These are phyloP conservation scores for Salminus brasiliensis DNA, from an alignment of 2,113 vertebrate genomes.

Conservation along the genomic window DNA sequence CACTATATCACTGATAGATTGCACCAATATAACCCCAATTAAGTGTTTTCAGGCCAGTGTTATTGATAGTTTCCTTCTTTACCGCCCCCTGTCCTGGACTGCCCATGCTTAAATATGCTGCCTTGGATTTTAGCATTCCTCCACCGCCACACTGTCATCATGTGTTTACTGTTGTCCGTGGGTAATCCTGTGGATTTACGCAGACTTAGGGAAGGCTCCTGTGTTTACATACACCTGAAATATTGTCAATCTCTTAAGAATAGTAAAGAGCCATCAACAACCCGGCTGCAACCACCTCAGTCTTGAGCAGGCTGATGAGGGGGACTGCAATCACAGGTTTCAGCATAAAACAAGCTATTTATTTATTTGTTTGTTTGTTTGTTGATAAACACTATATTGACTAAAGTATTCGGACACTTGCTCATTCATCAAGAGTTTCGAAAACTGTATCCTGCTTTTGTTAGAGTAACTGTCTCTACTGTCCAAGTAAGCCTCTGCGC, in stretches of 20 bases:
- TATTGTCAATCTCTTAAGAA: slow-evolving; percentile 14
- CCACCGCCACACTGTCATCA: neutral
- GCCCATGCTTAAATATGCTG: slow-evolving; percentile 15
- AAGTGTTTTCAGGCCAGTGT: slow-evolving; percentile 90
- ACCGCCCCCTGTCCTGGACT: neutral
- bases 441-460: too few species aligned
- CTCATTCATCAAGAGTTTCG: too few species aligned
- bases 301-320: neutral
- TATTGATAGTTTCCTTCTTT: slow-evolving; percentile 78
- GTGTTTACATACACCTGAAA: slow-evolving; percentile 17
- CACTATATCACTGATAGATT: slow-evolving; percentile 96
- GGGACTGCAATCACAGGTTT: neutral
- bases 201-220: neutral
- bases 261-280: neutral
- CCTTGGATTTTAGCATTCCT: slow-evolving; percentile 2
- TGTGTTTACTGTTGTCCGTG: neutral
- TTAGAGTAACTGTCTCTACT: too few species aligned
- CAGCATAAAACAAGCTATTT: neutral
- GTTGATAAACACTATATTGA: too few species aligned
- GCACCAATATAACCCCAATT: slow-evolving; percentile 98
- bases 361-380: neutral
- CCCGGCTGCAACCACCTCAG: neutral
- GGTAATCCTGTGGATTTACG: slow-evolving; percentile 29
- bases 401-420: too few species aligned
- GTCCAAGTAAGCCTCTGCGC: too few species aligned